A percentile compares a stretch with the other conserved stretches of the same genome.
These are phyloP conservation scores for Caenorhabditis drosophilae DNA, from an alignment of 2,888 invertebrate genomes.

Conservation along the genomic window DNA sequence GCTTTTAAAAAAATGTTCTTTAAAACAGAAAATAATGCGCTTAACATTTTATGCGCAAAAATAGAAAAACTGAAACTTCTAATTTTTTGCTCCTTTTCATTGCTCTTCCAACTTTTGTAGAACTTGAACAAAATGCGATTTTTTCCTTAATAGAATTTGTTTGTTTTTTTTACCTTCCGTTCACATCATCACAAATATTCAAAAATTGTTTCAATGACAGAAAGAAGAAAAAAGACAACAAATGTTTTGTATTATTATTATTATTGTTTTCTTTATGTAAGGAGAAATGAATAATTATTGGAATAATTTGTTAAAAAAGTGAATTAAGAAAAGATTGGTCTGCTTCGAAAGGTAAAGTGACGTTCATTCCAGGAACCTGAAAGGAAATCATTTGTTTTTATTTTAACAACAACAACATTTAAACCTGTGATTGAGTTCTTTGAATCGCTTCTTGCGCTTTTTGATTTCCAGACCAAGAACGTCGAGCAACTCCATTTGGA, in stretches of 20 bases:
- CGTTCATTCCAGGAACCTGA: constrained; percentile 72
- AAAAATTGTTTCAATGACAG: neutral
- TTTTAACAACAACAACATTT: no score
- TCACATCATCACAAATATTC: neutral
- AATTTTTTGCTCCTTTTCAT: no score
- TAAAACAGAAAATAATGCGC: no score
- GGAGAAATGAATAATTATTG: constrained; percentile 39
- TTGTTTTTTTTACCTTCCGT: neutral
- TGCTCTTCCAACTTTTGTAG: no score
- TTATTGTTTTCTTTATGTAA: constrained; percentile 33
- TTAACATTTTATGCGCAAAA: no score
- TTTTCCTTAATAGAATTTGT: no score
- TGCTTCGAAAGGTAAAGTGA: constrained; percentile 73
- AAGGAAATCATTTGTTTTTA: no score
- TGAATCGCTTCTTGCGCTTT: constrained; percentile 73
- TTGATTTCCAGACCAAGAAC: constrained; percentile 75
- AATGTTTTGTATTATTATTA: no score
- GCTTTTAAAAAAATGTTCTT: no score
- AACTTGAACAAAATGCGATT: no score
- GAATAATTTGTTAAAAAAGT: constrained; percentile 7
- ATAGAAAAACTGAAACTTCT: no score
- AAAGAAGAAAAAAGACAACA: no score
- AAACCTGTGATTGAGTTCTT: constrained; percentile 71
- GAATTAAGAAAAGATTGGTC: constrained; percentile 2
- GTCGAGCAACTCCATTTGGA: constrained; percentile 74